Evolutionary conservation across 2,113 vertebrate genomes (phyloP), one percentile per base, ranked within the genome.

Genomic region (Lethenteron reissneri): DNA sequence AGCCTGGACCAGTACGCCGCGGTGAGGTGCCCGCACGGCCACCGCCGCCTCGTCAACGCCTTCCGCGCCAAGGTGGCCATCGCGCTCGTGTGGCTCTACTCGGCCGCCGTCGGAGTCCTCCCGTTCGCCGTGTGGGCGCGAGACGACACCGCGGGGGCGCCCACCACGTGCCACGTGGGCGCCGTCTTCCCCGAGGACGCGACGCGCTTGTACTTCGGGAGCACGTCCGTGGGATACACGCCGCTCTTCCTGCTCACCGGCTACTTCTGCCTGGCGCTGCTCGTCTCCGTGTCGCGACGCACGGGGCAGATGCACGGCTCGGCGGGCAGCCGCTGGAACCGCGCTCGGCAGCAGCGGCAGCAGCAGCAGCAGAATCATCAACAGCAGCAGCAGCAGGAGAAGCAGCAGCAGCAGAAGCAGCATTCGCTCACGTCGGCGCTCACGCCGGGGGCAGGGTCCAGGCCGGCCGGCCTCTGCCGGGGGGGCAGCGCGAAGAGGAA

Each of bases 1-100:
- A 68, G 64, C 64, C n/a, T 68, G n/a, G 64, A 68, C 64, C 64
- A 68, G 64, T 68, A 68, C 64, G 25, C 25, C 11, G 64, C 64
- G 11, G 64, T 68, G 9, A n/a, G 64, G 64, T 25, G n/a, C 25
- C 64, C 64, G n/a, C 64, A 68, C 64, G n/a, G 64, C 8, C 64
- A 68, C 64, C 64, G 64, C n/a, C 64, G 25, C n/a, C n/a, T 68
- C n/a, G 25, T 68, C n/a, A 68, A 68, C 25, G 64, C 64, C n/a
- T 25, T 10, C 9, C 64, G 64, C 10, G 64, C 64, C 64, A 68
- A 68, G 64, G 64, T 25, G 25, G n/a, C 64, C 64, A 68, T 68
- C 25, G 9, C 25, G 11, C 64, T 68, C 2, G 64, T 68, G 10
- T 68, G 64, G 64, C 64, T 68, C 9, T 68, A 68, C 64, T 68